phyloP scores from a whole-genome alignment of 2,888 invertebrate species.

The Uropetala carovei region DNA sequence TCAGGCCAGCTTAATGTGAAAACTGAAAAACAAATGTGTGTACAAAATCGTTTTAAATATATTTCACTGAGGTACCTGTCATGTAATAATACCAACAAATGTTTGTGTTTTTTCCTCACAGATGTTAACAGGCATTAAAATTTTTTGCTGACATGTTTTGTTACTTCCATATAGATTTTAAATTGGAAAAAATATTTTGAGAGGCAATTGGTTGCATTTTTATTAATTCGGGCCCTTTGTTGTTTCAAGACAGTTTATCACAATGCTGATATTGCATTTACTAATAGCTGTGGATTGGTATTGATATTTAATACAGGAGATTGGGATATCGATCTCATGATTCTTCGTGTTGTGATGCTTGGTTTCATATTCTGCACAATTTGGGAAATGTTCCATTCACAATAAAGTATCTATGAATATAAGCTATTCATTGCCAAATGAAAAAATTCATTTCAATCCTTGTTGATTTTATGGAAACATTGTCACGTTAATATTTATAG shows the following conservation, averaged over 20 bases:
- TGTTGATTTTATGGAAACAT: too few species aligned
- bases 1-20: constrained; percentile 58
- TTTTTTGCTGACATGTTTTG: constrained; percentile 31
- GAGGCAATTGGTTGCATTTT: neutral
- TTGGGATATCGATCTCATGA: constrained; percentile 16
- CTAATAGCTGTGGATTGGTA: constrained; percentile 26
- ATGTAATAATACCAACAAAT: constrained; percentile 45
- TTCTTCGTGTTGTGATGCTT: constrained; percentile 42
- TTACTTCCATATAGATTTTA: neutral
- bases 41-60: constrained; percentile 53
- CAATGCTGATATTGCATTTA: constrained; percentile 44
- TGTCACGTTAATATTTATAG: too few species aligned
- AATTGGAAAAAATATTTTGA: constrained; percentile 16
- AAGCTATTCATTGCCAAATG: too few species aligned
- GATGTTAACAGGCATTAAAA: neutral
- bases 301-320: neutral
- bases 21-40: constrained; percentile 29
- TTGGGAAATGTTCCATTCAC: constrained; percentile 54
- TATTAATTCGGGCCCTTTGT: neutral
- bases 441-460: too few species aligned
- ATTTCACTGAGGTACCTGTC: constrained; percentile 61
- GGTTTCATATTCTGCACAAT: constrained; percentile 17
- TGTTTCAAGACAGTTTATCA: constrained; percentile 31
- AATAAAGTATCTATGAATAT: constrained; percentile 44
- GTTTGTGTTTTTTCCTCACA: constrained; percentile 4